Evolutionary conservation across 2,113 vertebrate species (phyloP).

Genomic region (Silurus asotus): DNA sequence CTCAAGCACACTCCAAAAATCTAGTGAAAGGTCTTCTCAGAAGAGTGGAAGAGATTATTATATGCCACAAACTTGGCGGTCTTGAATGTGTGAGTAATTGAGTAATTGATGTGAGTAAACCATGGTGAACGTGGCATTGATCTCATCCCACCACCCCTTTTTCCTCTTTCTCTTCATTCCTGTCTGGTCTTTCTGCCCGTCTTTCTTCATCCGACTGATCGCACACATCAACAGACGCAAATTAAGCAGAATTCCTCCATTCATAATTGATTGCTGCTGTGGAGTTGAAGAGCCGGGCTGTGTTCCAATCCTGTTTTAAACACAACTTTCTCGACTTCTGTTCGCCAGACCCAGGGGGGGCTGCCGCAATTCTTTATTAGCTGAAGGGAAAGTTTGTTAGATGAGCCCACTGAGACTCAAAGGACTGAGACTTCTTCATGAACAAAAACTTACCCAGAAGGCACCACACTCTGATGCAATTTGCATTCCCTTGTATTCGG

Average conservation of each 20-base stretch:
- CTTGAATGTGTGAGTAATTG: background rate
- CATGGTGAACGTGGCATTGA: background rate
- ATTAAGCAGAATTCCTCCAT: constrained; percentile 39
- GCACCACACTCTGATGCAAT: constrained; percentile 1
- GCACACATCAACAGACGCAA: constrained; percentile 31
- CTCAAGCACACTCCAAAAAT: no score
- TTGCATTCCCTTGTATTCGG: constrained; percentile 12
- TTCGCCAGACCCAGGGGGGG: background rate
- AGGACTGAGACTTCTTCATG: background rate
- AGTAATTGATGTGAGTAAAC: constrained; percentile 11
- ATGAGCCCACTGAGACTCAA: constrained; percentile 16
- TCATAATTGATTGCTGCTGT: constrained; percentile 39
- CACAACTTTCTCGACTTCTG: constrained; percentile 25
- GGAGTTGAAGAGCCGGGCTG: constrained; percentile 25
- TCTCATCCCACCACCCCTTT: background rate
- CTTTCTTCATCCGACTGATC: constrained; percentile 21
- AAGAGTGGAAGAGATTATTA: no score
- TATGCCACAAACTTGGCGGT: no score
- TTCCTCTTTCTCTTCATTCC: background rate
- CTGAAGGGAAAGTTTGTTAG: constrained; percentile 36
- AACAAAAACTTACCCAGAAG: constrained; percentile 13
- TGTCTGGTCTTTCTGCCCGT: background rate
- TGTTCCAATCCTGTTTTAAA: constrained; percentile 30
- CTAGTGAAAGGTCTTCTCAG: no score
- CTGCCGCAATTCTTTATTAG: constrained; percentile 34